Evolutionary conservation across 2,113 vertebrate genomes (phyloP).

Genomic region (Rutilus rutilus): DNA sequence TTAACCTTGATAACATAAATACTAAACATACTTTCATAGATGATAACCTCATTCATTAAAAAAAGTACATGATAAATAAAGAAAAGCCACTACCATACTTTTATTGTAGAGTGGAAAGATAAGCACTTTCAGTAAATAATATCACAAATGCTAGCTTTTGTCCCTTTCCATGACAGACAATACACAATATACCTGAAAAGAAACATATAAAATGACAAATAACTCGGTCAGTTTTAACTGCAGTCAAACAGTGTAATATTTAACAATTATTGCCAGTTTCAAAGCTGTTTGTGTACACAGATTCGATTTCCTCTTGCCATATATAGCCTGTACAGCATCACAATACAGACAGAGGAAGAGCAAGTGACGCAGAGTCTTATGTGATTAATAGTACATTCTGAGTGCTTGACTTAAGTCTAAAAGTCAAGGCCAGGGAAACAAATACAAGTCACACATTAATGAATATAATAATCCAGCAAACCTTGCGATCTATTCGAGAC

Average conservation of each 20-base stretch:
- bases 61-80: background rate
- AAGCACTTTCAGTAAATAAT: background rate
- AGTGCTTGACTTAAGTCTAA: background rate
- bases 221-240: too few relatives aligned
- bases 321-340: background rate
- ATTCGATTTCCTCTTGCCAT: background rate
- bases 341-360: background rate
- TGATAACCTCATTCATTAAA: background rate
- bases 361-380: background rate
- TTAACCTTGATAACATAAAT: background rate
- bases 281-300: conserved; percentile 8
- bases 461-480: background rate
- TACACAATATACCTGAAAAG: background rate
- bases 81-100: background rate
- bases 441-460: background rate
- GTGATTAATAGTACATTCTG: background rate
- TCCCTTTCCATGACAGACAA: background rate
- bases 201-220: background rate
- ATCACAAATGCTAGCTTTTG: background rate
- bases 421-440: background rate
- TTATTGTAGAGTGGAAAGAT: background rate
- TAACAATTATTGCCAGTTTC: background rate
- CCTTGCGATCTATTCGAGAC: background rate
- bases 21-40: background rate
- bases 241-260: background rate